Percentiles rank a stretch among this genome's conserved stretches.
Evolutionary conservation across 1,140 invertebrate genomes (phyloP).

Genomic region (Pararge aegeria): DNA sequence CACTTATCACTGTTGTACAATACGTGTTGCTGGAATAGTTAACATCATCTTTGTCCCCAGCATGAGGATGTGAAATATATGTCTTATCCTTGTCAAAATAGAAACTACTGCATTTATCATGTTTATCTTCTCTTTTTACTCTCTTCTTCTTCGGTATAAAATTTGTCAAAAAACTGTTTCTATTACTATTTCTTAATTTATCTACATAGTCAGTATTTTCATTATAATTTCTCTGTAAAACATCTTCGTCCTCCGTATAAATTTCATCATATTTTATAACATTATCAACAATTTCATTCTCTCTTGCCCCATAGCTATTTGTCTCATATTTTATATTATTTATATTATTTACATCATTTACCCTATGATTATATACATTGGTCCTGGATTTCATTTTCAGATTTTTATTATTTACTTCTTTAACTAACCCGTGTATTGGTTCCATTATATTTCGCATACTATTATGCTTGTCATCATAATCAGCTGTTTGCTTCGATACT

Average conservation of each 20-base stretch:
- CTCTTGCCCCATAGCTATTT: slow-evolving; percentile 11
- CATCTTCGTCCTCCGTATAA: slow-evolving; percentile 39
- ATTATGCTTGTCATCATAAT: slow-evolving; percentile 38
- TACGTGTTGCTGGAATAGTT: slow-evolving; percentile 53
- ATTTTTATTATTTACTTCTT: slow-evolving; percentile 29
- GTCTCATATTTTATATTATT: slow-evolving; percentile 23
- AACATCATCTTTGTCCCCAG: slow-evolving; percentile 39
- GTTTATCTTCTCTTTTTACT: slow-evolving; percentile 48
- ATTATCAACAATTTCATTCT: slow-evolving; percentile 10
- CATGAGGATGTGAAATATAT: slow-evolving; percentile 51
- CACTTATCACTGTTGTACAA: slow-evolving; percentile 56
- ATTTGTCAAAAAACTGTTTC: slow-evolving; percentile 25
- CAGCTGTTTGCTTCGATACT: slow-evolving; percentile 39
- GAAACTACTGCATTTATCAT: slow-evolving; percentile 48
- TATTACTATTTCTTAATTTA: slow-evolving; percentile 24
- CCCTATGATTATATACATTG: slow-evolving; percentile 36
- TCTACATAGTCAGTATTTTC: slow-evolving; percentile 39
- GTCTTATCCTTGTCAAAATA: slow-evolving; percentile 39
- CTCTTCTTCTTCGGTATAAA: slow-evolving; percentile 34
- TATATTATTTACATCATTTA: slow-evolving; percentile 20
- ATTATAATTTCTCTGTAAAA: slow-evolving; percentile 41
- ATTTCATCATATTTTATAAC: slow-evolving; percentile 38
- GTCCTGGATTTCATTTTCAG: slow-evolving; percentile 39
- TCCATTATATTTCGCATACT: slow-evolving; percentile 18
- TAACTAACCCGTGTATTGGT: slow-evolving; percentile 23